Evolutionary conservation across 1,140 invertebrate species (phyloP).

Genomic region (Lucilia cuprina): DNA sequence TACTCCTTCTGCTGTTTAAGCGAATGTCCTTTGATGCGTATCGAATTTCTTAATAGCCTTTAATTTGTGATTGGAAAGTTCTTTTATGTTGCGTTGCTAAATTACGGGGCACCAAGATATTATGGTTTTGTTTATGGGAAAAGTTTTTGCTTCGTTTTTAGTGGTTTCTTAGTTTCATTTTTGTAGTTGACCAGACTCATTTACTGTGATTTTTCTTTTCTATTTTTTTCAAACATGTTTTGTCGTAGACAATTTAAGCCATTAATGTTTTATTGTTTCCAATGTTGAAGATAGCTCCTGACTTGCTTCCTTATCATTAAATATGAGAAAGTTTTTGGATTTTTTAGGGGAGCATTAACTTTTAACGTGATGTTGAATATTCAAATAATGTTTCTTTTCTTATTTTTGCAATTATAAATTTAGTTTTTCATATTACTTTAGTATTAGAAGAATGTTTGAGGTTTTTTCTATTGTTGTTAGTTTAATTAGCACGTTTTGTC

Average conservation of each 20-base stretch:
- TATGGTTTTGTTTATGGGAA: constrained; percentile 26
- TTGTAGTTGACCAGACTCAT: background rate
- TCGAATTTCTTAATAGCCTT: constrained; percentile 62
- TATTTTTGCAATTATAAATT: constrained; percentile 4
- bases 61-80: constrained; percentile 29
- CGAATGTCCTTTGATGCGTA: constrained; percentile 61
- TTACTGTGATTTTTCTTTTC: constrained; percentile 16
- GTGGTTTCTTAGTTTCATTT: background rate
- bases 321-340: too few relatives aligned
- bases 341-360: background rate
- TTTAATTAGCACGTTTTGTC: constrained; percentile 18
- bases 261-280: constrained; percentile 11
- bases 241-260: background rate
- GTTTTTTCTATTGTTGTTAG: background rate
- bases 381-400: background rate
- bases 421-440: background rate
- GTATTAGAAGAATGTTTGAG: background rate
- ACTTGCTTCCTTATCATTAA: too few relatives aligned
- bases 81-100: background rate
- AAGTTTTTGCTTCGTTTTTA: background rate
- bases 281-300: too few relatives aligned
- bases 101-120: background rate
- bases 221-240: background rate
- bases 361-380: background rate
- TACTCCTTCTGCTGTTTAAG: background rate